Evolutionary conservation across 2,113 vertebrate species (phyloP).

Genomic region (Ophiodon elongatus): DNA sequence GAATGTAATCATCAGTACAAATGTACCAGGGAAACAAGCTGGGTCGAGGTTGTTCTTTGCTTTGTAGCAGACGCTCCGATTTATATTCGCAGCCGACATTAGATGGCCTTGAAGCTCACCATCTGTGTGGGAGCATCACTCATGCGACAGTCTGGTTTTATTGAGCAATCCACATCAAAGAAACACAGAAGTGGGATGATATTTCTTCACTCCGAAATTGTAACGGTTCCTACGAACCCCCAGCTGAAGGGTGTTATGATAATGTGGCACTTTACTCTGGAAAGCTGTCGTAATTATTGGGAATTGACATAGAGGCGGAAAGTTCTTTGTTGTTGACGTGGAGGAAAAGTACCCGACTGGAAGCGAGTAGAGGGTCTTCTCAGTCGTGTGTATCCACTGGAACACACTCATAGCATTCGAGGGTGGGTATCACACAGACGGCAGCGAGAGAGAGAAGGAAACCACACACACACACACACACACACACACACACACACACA

Average conservation of each 20-base stretch:
- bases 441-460: background rate
- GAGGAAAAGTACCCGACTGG: background rate
- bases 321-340: conserved; percentile 23
- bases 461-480: too few relatives aligned
- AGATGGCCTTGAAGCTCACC: conserved; percentile 31
- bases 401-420: background rate
- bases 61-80: background rate
- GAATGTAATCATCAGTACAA: background rate
- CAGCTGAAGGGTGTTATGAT: conserved; percentile 34
- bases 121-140: conserved; percentile 37
- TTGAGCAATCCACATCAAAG: conserved; percentile 51
- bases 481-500: too few relatives aligned
- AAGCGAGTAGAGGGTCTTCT: background rate
- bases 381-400: background rate
- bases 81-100: conserved; percentile 19
- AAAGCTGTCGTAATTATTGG: conserved; percentile 47
- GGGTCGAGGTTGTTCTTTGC: too few relatives aligned
- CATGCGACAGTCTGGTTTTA: conserved; percentile 44
- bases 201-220: conserved; percentile 31
- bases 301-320: conserved; percentile 35
- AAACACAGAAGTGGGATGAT: conserved; percentile 42
- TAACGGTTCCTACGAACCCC: conserved; percentile 39
- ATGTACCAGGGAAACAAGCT: background rate
- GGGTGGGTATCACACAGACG: background rate
- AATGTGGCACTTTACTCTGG: conserved; percentile 37